phyloP scores from a whole-genome alignment of 2,888 invertebrate species.

The Trichogramma evanescens region DNA sequence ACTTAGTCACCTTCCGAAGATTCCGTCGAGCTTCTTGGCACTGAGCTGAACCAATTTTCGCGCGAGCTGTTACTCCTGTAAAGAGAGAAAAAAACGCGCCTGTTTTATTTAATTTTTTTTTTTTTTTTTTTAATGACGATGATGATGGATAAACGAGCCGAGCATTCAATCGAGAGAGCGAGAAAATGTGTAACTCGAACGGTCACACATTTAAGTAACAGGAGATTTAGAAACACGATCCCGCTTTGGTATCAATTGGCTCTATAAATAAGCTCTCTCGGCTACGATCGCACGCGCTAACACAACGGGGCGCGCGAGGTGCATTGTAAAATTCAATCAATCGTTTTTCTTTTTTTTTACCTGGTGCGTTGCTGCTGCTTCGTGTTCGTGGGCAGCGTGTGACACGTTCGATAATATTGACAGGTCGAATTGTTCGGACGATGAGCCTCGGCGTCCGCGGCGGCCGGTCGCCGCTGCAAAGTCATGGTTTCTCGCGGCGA shows the following conservation, averaged over 20 bases:
- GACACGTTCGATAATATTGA: slow-evolving; percentile 57
- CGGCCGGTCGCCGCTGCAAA: slow-evolving; percentile 55
- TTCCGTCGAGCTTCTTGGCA: slow-evolving; percentile 52
- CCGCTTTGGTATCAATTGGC: background rate
- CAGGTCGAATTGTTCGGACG: slow-evolving; percentile 33
- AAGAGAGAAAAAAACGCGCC: slow-evolving; percentile 10
- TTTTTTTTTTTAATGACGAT: no score
- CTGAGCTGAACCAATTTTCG: slow-evolving; percentile 53
- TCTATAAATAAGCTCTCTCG: background rate
- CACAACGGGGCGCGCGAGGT: no score
- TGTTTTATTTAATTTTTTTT: background rate
- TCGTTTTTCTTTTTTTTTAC: slow-evolving; percentile 29
- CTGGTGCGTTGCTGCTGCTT: slow-evolving; percentile 50
- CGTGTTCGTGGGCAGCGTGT: slow-evolving; percentile 60
- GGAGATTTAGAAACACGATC: background rate
- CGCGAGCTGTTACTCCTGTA: slow-evolving; percentile 46
- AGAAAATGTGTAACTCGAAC: background rate
- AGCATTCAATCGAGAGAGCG: no score
- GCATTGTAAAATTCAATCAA: background rate
- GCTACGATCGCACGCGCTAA: background rate
- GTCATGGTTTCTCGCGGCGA: slow-evolving; percentile 62
- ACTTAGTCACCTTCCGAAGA: slow-evolving; percentile 47
- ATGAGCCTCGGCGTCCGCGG: slow-evolving; percentile 40
- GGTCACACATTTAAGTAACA: background rate
- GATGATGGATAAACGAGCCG: no score